Percentiles rank a stretch among this genome's conserved stretches.
Conservation (phyloP, 2,888 invertebrate genomes). For the Leuctra nigra region DNA sequence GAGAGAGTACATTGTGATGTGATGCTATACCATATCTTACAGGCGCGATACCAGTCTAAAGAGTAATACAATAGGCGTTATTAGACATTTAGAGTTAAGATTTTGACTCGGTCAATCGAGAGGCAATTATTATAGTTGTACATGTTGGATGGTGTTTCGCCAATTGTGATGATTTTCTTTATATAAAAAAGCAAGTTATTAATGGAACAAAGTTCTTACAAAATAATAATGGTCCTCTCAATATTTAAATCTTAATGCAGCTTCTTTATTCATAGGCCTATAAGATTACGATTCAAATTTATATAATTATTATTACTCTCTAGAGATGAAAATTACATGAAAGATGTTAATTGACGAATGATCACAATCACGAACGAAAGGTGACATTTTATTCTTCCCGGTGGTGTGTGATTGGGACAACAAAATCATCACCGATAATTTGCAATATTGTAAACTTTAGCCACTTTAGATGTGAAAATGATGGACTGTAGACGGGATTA, state of each 20-base stretch:
- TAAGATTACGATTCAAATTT: constrained; percentile 14
- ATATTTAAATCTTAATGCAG: constrained; percentile 15
- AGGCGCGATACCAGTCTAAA: constrained; percentile 21
- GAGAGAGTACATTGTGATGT: constrained; percentile 26
- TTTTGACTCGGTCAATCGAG: neutral
- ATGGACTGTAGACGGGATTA: constrained; percentile 9
- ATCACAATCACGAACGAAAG: constrained; percentile 14
- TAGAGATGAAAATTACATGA: neutral
- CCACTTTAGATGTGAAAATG: constrained; percentile 6
- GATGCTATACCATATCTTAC: constrained; percentile 29
- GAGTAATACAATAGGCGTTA: constrained; percentile 22
- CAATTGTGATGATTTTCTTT: neutral
- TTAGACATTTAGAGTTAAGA: constrained; percentile 17
- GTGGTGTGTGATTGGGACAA: constrained; percentile 4
- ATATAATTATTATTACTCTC: constrained; percentile 8
- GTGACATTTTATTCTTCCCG: constrained; percentile 7
- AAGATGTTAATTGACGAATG: constrained; percentile 10
- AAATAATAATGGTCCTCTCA: constrained; percentile 11
- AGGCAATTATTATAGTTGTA: constrained; percentile 1
- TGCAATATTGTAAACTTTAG: constrained; percentile 13
- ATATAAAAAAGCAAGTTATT: neutral
- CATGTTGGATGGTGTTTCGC: neutral
- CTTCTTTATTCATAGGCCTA: constrained; percentile 18
- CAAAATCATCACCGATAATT: neutral
- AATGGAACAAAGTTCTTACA: constrained; percentile 14